phyloP scores from a whole-genome alignment of 2,888 invertebrate genomes.

The Sinhomidia bicolor region DNA sequence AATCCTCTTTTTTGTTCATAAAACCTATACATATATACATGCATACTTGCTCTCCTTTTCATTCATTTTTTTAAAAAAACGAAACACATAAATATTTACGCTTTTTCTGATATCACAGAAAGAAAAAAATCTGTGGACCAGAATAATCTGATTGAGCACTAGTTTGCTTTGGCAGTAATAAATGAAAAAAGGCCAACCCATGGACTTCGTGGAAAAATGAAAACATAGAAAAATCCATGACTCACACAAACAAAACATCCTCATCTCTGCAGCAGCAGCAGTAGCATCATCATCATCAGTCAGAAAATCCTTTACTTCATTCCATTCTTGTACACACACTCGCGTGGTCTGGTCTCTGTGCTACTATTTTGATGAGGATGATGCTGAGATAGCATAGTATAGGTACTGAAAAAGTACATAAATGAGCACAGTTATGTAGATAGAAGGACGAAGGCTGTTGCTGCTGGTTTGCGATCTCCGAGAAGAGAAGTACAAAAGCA shows the following conservation, averaged over 20 bases:
- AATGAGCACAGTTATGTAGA: slow-evolving; percentile 13
- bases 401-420: slow-evolving; percentile 5
- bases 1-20: not conserved
- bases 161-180: not conserved
- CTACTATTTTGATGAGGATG: slow-evolving; percentile 9
- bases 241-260: slow-evolving; percentile 15
- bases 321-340: no score
- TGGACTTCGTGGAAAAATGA: slow-evolving; percentile 60
- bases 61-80: slow-evolving; percentile 34
- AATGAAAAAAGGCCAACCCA: slow-evolving; percentile 47
- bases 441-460: slow-evolving; percentile 35
- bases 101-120: slow-evolving; percentile 29
- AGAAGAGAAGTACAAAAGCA: slow-evolving; percentile 39
- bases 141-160: slow-evolving; percentile 20
- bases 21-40: no score
- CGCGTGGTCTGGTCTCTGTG: not conserved
- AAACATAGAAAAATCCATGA: slow-evolving; percentile 30
- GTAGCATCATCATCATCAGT: not conserved
- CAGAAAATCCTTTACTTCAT: not conserved
- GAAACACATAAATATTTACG: slow-evolving; percentile 38
- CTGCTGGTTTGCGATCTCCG: not conserved
- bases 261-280: not conserved
- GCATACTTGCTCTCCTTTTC: not conserved
- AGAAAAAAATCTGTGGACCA: slow-evolving; percentile 36
- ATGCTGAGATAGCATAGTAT: not conserved